Evolutionary conservation across 2,888 invertebrate species (phyloP), one percentile per base, ranked within the genome.

Genomic region (Chalcis sispes): DNA sequence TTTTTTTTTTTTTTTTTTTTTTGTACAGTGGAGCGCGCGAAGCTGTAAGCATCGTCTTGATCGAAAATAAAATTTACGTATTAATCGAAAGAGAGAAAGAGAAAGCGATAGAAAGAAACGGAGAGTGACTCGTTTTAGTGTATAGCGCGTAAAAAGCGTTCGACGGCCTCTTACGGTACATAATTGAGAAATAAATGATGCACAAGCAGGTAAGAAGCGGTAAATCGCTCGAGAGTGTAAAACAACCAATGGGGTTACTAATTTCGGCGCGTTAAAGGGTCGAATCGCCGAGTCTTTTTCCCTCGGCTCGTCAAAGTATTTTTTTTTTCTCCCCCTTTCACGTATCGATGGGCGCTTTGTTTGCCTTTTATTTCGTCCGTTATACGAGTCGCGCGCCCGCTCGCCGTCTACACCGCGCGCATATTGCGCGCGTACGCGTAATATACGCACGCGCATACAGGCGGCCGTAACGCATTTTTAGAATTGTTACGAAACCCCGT

Each of bases 261-360:
- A 87, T 88, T 87, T 85, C 82, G 84, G 85, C 50, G 86, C 86
- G 87, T 87, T 87, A 87, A 87, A 87, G 85, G 87, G 85, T 85
- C 84, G 85, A 85, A 85, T 86, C 83, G 83, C 77, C 80, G 50
- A 50, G 23, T 15, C 8, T 15, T 15, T 2, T 15, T 5, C 46
- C 8, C 46, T 46, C 46, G 75, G 77, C 78, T 79, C 77, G 78
- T 71, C 76, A 75, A 79, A 77, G 79, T 72, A 77, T 78, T 78
- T 50, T 80, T 75, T n/a, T n/a, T n/a, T n/a, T n/a, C n/a, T n/a
- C n/a, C 52, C 66, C n/a, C 70, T 23, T 13, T 18, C 32, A 10
- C 25, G 25, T 36, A 36, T 42, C 4, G 32, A 64, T 56, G 23
- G 58, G 1, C 72, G 80, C 79, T 80, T 83, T 84, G 83, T 82